Evolutionary conservation across 2,797 vertebrate species (phyloP).

Genomic region (Lycodopsis pacificus): DNA sequence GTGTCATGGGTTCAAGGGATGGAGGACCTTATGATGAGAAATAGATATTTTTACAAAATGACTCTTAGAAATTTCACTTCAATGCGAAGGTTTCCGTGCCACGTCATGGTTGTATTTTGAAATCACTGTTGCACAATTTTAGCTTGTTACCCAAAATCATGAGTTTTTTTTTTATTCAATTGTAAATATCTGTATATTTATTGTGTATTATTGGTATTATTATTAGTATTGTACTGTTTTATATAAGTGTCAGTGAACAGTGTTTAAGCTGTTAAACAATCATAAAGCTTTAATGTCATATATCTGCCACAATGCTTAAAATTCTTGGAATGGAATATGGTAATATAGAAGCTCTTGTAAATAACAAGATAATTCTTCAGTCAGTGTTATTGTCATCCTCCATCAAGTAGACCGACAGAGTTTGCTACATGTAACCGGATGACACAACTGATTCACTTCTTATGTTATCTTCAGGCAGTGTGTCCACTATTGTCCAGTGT

Average conservation of each 20-base stretch:
- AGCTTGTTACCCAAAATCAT: conserved; percentile 6
- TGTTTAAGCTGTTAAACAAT: background rate
- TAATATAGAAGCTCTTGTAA: conserved; percentile 19
- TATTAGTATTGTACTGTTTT: background rate
- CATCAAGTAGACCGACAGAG: background rate
- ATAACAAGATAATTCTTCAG: background rate
- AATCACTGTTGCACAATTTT: conserved; percentile 22
- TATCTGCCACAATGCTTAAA: background rate
- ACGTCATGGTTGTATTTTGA: conserved; percentile 21
- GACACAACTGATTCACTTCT: conserved; percentile 23
- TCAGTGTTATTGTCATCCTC: background rate
- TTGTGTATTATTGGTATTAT: background rate
- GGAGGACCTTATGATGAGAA: background rate
- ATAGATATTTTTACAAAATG: conserved; percentile 15
- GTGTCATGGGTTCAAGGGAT: conserved; percentile 23
- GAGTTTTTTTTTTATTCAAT: background rate
- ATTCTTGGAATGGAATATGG: background rate
- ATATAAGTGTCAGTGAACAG: background rate
- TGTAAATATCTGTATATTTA: conserved; percentile 13
- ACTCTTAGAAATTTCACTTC: conserved; percentile 17
- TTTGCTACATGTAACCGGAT: conserved; percentile 28
- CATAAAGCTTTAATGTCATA: background rate
- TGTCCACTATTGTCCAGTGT: conserved; percentile 7
- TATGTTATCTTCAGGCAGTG: conserved; percentile 9
- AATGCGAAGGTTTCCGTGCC: conserved; percentile 16